Percentiles rank a stretch among this genome's conserved stretches.
Evolutionary conservation across 2,888 invertebrate species (phyloP).

Genomic region (Dasypolia templi): DNA sequence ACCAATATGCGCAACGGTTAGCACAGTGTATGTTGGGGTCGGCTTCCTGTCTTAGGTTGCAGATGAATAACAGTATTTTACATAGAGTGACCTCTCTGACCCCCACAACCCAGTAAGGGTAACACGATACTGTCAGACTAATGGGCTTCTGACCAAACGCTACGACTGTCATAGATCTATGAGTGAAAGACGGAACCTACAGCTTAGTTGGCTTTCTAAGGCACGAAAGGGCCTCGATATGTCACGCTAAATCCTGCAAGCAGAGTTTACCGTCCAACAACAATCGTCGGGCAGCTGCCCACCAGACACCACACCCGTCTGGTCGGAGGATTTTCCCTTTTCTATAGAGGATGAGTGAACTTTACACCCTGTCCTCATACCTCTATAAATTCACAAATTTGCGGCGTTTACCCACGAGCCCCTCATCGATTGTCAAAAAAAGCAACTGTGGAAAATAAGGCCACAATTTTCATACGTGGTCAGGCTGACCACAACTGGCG

Average conservation of each 20-base stretch:
- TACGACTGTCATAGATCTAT: background rate
- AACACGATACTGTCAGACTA: background rate
- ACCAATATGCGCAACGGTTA: too few relatives aligned
- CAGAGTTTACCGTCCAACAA: too few relatives aligned
- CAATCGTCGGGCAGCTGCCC: too few relatives aligned
- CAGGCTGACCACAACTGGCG: background rate
- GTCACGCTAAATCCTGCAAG: too few relatives aligned
- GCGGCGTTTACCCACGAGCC: background rate
- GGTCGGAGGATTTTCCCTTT: too few relatives aligned
- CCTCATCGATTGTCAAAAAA: constrained; percentile 11
- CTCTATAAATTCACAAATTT: background rate
- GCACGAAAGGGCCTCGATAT: background rate
- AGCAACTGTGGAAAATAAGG: background rate
- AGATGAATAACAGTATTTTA: background rate
- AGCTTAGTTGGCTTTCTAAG: background rate
- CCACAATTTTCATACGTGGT: background rate
- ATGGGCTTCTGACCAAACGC: background rate
- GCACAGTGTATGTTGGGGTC: background rate
- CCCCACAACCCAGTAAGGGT: background rate
- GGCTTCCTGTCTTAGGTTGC: background rate
- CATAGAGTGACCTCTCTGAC: too few relatives aligned
- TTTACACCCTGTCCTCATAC: too few relatives aligned
- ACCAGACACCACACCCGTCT: too few relatives aligned
- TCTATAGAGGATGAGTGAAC: too few relatives aligned
- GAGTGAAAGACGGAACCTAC: background rate